Evolutionary conservation across 2,113 vertebrate genomes (phyloP), one percentile per base, ranked within the genome.

Genomic region (Menura novaehollandiae): DNA sequence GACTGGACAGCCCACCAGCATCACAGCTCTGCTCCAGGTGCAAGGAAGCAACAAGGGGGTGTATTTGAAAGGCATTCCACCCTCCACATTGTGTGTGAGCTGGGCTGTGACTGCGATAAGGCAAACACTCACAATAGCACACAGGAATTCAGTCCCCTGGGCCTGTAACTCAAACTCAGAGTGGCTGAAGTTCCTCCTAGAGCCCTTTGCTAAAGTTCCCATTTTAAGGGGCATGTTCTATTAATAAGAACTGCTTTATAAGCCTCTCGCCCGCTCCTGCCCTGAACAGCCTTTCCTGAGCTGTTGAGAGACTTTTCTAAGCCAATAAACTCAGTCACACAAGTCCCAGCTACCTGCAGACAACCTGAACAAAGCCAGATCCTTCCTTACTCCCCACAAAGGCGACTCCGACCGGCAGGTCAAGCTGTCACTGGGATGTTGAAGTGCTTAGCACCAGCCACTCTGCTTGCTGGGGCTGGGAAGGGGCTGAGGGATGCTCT

Each of bases 81-180:
- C 33, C 68, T 67, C 35, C 49, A 32, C 80, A 95, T 91, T 96
- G 95, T 91, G 72, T 74, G 39, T 26, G 4, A 91, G 86, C 68
- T 2, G 5, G 17, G 46, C 75, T 69, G 66, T 12, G 37, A 39
- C 63, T 60, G 2, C 0, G 76, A 97, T 96, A 96, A 97, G 91
- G 91, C 87, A 88, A 92, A 66, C 26, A 17, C 64, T 94, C 89
- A 93, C 91, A 97, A 93, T 87, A 75, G 94, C 51, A n/a, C 49
- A 44, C 47, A 88, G 91, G 91, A 96, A 95, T 96, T 67, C 80
- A 63, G 86, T 89, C 96, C 86, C 93, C 80, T 81, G 92, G 92
- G 95, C 67, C 67, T 9, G 80, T 96, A 90, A 96, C 88, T 68
- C 89, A 79, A 93, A 94, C 47, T 26, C 87, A 47, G 56, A 77